phyloP scores from a whole-genome alignment of 2,113 vertebrate species.

The Hipposideros armiger region DNA sequence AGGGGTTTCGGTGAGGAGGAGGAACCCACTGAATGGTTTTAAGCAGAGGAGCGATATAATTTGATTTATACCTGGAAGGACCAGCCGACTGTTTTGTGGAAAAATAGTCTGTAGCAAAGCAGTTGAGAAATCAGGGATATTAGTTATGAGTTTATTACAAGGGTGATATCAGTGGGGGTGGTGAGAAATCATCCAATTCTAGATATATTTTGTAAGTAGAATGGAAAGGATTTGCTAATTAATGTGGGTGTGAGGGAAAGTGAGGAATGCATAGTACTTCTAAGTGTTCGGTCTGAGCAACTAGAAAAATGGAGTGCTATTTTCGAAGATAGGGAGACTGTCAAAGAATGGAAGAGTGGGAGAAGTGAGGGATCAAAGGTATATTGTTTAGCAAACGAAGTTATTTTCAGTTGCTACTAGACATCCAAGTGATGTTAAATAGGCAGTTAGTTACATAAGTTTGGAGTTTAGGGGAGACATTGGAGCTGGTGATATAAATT shows the following conservation, averaged over 20 bases:
- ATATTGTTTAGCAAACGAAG: not conserved
- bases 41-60: not conserved
- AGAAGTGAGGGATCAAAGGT: not conserved
- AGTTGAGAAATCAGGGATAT: not conserved
- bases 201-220: not conserved
- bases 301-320: not conserved
- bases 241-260: not conserved
- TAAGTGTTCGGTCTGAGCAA: conserved; percentile 8
- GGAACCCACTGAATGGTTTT: not conserved
- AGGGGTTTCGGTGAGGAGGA: not conserved
- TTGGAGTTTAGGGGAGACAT: not conserved
- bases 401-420: conserved; percentile 13
- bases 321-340: conserved; percentile 3
- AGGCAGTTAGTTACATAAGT: not conserved
- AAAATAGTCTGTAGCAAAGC: not conserved
- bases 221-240: conserved; percentile 20
- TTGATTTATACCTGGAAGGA: conserved; percentile 10
- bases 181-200: not conserved
- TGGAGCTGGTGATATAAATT: not conserved
- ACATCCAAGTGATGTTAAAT: not conserved
- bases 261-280: not conserved
- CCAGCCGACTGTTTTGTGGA: not conserved
- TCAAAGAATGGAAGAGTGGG: not conserved
- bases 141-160: not conserved
- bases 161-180: not conserved